Percentiles rank a stretch among this genome's conserved stretches.
phyloP scores from a whole-genome alignment of 2,888 invertebrate genomes.

The Odontomyia ornata region DNA sequence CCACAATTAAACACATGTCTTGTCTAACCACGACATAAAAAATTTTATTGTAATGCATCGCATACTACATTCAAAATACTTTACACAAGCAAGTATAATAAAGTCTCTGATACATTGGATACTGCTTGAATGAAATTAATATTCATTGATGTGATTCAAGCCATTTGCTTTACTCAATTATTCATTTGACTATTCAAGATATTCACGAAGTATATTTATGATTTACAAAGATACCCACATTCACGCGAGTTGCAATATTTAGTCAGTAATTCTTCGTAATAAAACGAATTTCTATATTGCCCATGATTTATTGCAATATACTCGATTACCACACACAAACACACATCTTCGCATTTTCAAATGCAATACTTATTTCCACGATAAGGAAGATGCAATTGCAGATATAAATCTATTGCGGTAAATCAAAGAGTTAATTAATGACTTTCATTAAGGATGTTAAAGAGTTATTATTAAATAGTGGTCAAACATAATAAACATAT shows the following conservation, averaged over 20 bases:
- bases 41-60: not conserved
- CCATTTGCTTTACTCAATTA: not conserved
- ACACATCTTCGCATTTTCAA: not conserved
- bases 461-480: not conserved
- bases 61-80: not conserved
- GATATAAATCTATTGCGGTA: not conserved
- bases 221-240: too few relatives aligned
- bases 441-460: conserved; percentile 4
- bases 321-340: not conserved
- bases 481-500: too few relatives aligned
- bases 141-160: conserved; percentile 15
- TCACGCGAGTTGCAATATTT: too few relatives aligned
- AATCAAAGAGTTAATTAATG: not conserved
- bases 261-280: too few relatives aligned
- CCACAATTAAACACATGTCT: conserved; percentile 32
- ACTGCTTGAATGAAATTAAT: not conserved
- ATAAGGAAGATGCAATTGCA: not conserved
- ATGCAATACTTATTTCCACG: not conserved
- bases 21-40: conserved; percentile 5
- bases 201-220: too few relatives aligned
- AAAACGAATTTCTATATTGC: too few relatives aligned
- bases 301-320: too few relatives aligned
- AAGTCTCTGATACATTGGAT: not conserved
- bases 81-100: not conserved
- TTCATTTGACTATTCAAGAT: not conserved